Percentiles rank a stretch among this genome's conserved stretches.
Conservation (phyloP, 2,113 vertebrate genomes). For the Himantopus leucocephalus region DNA sequence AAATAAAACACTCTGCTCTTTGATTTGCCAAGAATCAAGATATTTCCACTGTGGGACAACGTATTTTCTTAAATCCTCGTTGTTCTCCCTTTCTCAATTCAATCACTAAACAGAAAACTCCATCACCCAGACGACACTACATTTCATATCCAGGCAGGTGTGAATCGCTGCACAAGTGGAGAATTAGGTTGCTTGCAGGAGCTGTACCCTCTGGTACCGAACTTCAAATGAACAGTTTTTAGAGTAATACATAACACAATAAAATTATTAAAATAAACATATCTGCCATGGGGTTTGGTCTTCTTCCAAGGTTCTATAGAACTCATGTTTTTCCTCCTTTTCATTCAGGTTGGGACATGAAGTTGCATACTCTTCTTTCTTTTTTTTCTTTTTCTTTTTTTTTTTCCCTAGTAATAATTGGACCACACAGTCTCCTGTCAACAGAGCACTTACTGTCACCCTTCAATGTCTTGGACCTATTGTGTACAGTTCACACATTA, state of each 20-base stretch:
- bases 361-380: background rate
- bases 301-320: slow-evolving; percentile 16
- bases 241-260: background rate
- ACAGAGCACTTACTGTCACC: slow-evolving; percentile 40
- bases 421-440: slow-evolving; percentile 63
- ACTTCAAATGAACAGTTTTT: slow-evolving; percentile 9
- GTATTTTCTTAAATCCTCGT: background rate
- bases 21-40: background rate
- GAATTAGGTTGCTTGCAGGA: background rate
- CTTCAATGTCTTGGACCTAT: background rate
- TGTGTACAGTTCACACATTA: slow-evolving; percentile 9
- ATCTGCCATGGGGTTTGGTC: slow-evolving; percentile 16
- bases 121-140: background rate
- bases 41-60: background rate
- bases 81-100: background rate
- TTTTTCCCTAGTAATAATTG: background rate
- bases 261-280: slow-evolving; percentile 48
- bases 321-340: background rate
- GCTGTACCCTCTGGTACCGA: background rate
- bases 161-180: background rate
- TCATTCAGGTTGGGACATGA: slow-evolving; percentile 54
- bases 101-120: background rate
- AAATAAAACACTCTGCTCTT: background rate
- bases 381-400: background rate
- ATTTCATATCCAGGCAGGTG: background rate